Percentiles rank a stretch among this genome's conserved stretches.
phyloP scores from a whole-genome alignment of 2,113 vertebrate genomes.

The Furnarius figulus region DNA sequence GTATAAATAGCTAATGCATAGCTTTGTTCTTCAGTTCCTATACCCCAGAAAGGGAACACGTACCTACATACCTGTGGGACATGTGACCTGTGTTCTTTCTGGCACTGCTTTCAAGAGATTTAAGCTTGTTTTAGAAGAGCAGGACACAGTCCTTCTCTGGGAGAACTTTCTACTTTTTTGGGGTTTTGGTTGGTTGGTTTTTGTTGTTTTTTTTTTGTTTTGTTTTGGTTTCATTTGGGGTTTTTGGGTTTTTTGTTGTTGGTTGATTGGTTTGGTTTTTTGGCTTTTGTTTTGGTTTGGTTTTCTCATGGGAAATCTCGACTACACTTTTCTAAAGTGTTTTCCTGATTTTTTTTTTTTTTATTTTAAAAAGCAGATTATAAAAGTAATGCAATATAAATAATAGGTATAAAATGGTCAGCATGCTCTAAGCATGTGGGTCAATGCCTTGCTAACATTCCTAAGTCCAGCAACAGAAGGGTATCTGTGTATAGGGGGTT shows the following conservation, averaged over 20 bases:
- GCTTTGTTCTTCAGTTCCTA: conserved; percentile 4
- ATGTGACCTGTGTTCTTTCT: background rate
- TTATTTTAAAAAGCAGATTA: conserved; percentile 38
- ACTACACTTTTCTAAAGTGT: background rate
- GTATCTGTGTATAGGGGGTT: accelerated
- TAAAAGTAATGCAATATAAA: conserved; percentile 40
- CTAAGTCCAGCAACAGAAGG: background rate
- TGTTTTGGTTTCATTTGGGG: no score
- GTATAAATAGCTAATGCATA: conserved; percentile 19
- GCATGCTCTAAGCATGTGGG: conserved; percentile 8
- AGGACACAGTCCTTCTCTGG: conserved; percentile 13
- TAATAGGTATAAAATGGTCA: conserved; percentile 46
- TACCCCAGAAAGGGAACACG: background rate
- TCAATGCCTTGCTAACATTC: background rate
- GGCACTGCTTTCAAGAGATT: conserved; percentile 40
- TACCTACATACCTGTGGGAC: background rate
- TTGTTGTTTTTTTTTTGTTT: no score
- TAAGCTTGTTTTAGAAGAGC: conserved; percentile 20
- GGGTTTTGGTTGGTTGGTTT: background rate
- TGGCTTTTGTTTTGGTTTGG: background rate
- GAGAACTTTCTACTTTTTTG: background rate
- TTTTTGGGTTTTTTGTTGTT: no score
- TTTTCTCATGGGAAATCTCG: background rate
- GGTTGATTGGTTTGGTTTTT: no score
- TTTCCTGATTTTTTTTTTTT: conserved; percentile 37